These are phyloP conservation scores for Zaprionus tsacasi DNA, from an alignment of 1,140 invertebrate genomes.

Conservation along the genomic window DNA sequence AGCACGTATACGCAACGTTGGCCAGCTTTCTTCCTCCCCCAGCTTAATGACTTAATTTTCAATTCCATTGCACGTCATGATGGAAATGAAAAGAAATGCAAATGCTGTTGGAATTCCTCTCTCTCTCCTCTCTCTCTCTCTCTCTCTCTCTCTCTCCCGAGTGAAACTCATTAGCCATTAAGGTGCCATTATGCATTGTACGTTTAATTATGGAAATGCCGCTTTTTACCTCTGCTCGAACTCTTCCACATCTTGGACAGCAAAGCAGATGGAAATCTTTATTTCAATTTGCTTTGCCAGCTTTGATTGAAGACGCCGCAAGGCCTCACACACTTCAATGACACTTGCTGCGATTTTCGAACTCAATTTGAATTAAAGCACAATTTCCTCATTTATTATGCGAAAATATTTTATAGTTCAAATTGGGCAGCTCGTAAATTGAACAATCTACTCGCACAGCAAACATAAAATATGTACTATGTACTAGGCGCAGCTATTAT, in stretches of 20 bases:
- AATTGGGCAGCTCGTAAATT: slow-evolving; percentile 20
- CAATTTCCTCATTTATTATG: slow-evolving; percentile 11
- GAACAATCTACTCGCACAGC: slow-evolving; percentile 18
- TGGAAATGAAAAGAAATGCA: slow-evolving; percentile 66
- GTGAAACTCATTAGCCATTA: slow-evolving; percentile 75
- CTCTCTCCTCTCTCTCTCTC: slow-evolving; percentile 4
- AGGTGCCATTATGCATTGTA: slow-evolving; percentile 72
- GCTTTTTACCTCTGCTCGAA: slow-evolving; percentile 19
- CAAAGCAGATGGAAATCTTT: slow-evolving; percentile 31
- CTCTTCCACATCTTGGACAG: slow-evolving; percentile 9
- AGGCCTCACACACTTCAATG: background rate
- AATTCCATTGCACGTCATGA: slow-evolving; percentile 67
- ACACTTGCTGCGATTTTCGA: background rate
- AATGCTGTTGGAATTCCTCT: slow-evolving; percentile 57
- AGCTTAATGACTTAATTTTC: slow-evolving; percentile 81
- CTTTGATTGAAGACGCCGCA: slow-evolving; percentile 3
- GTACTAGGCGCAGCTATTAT: background rate
- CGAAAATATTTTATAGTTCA: background rate
- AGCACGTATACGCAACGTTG: slow-evolving; percentile 58
- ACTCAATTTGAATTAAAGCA: background rate
- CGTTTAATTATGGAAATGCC: slow-evolving; percentile 73
- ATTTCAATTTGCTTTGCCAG: background rate
- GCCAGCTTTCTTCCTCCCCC: slow-evolving; percentile 16
- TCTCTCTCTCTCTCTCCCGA: background rate
- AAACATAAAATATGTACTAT: slow-evolving; percentile 11